A percentile compares a stretch with the other conserved stretches of the same genome.
These are phyloP conservation scores for Sebastes oblongus DNA, from an alignment of 2,797 vertebrate genomes.

Conservation along the genomic window DNA sequence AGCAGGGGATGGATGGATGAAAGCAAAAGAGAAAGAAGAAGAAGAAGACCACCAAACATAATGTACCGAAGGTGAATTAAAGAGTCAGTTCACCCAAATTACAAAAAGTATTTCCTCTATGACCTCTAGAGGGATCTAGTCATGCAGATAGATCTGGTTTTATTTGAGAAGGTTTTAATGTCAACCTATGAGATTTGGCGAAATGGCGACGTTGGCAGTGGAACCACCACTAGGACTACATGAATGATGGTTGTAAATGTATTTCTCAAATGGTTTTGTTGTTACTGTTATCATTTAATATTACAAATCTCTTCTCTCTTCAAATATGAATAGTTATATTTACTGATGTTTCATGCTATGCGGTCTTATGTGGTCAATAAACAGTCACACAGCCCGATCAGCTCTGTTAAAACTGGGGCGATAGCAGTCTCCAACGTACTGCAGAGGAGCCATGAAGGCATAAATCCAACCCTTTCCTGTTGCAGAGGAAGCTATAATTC, in stretches of 20 bases:
- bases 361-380: neutral
- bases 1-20: too few relatives aligned
- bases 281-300: neutral
- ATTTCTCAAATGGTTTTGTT: neutral
- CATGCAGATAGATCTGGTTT: neutral
- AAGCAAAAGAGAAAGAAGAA: too few relatives aligned
- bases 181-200: neutral
- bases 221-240: neutral
- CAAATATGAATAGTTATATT: neutral
- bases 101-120: neutral
- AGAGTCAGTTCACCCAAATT: neutral
- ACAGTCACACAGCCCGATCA: neutral
- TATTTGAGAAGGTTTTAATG: neutral
- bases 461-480: conserved; percentile 17
- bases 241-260: neutral
- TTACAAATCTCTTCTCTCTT: neutral
- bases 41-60: neutral
- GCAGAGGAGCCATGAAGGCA: conserved; percentile 20
- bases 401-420: neutral
- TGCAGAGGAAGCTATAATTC: conserved; percentile 12
- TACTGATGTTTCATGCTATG: neutral
- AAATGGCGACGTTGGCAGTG: too few relatives aligned
- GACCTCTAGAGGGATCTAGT: neutral
- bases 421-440: neutral
- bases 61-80: neutral